Evolutionary conservation across 2,113 vertebrate genomes (phyloP).

Genomic region (Corythaeola cristata): DNA sequence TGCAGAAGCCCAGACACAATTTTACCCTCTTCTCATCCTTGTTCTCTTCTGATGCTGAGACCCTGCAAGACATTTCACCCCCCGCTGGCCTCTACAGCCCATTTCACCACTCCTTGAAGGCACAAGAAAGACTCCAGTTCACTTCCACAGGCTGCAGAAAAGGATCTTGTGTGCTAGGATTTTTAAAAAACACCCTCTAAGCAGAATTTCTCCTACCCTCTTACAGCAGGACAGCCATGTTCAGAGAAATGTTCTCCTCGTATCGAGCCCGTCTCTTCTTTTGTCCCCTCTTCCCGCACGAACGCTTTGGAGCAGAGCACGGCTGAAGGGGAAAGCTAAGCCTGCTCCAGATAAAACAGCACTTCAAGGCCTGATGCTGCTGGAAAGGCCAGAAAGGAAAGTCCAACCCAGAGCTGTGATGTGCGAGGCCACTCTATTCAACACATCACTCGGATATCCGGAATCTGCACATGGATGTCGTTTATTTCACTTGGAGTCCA

Average conservation of each 20-base stretch:
- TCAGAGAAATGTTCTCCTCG: background rate
- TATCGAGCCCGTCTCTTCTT: background rate
- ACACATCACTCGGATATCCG: background rate
- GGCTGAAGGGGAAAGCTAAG: background rate
- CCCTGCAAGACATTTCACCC: background rate
- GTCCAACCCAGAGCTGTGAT: background rate
- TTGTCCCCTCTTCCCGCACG: background rate
- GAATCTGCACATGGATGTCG: background rate
- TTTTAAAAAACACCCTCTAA: background rate
- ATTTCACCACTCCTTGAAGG: background rate
- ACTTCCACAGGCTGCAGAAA: background rate
- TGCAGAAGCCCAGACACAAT: background rate
- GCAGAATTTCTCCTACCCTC: background rate
- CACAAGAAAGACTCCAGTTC: background rate
- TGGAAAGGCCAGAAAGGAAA: background rate
- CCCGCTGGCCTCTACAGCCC: background rate
- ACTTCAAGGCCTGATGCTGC: background rate
- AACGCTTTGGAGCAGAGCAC: background rate
- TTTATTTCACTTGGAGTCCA: background rate
- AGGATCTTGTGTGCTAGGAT: background rate
- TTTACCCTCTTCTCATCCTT: background rate
- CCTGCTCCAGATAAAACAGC: background rate
- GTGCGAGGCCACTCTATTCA: background rate
- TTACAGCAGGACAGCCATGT: background rate
- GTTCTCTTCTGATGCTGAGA: background rate